Evolutionary conservation across 2,888 invertebrate genomes (phyloP).

Genomic region (Agrochola circellaris): DNA sequence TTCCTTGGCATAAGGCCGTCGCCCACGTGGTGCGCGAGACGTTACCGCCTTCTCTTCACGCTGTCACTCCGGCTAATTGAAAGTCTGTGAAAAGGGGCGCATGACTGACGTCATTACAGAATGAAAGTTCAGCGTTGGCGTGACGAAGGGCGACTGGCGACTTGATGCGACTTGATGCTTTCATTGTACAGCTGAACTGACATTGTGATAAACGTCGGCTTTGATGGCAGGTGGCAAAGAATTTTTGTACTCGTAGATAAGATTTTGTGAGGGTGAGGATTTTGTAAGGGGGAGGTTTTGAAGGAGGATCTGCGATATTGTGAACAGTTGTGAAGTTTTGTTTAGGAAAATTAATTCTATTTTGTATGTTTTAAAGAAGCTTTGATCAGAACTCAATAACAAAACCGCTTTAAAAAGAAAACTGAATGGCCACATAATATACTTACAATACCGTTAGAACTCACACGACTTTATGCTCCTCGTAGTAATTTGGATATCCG

Average conservation of each 20-base stretch:
- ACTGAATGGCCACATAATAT: no score
- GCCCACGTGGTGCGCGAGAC: conserved; percentile 24
- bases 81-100: conserved; percentile 65
- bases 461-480: not conserved
- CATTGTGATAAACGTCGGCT: conserved; percentile 27
- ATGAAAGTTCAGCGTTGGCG: conserved; percentile 62
- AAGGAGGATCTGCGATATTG: not conserved
- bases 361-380: no score
- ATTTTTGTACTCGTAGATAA: conserved; percentile 11
- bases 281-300: no score
- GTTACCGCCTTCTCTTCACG: conserved; percentile 15
- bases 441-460: no score
- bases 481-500: not conserved
- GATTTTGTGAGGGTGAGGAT: conserved; percentile 9
- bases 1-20: conserved; percentile 6
- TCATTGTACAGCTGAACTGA: conserved; percentile 45
- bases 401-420: not conserved
- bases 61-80: conserved; percentile 69
- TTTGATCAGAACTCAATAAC: not conserved
- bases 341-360: not conserved
- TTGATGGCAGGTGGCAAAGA: conserved; percentile 8
- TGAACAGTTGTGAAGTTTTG: not conserved
- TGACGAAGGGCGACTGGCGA: conserved; percentile 54
- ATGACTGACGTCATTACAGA: conserved; percentile 60
- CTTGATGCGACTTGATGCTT: conserved; percentile 46